phyloP scores from a whole-genome alignment of 2,888 invertebrate genomes.

The Iselma pallidipennis region DNA sequence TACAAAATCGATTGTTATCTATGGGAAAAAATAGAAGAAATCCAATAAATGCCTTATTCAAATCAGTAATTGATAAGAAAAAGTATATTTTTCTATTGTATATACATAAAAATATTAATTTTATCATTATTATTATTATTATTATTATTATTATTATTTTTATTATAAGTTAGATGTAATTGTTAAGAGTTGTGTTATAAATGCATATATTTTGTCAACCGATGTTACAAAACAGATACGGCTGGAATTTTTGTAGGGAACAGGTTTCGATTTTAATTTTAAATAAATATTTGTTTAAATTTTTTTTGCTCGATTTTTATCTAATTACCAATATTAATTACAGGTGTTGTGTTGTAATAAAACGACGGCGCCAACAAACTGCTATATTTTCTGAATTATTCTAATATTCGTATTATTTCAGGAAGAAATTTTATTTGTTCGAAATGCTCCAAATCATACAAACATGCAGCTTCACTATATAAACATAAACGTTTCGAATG shows the following conservation, averaged over 20 bases:
- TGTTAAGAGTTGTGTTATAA: background rate
- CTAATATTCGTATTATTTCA: slow-evolving; percentile 11
- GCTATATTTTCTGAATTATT: background rate
- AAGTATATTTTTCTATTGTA: background rate
- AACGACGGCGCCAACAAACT: too few species aligned
- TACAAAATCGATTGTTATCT: slow-evolving; percentile 12
- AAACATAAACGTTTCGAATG: slow-evolving; percentile 43
- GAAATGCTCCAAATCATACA: slow-evolving; percentile 34
- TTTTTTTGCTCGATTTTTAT: too few species aligned
- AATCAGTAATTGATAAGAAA: background rate
- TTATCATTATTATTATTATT: background rate
- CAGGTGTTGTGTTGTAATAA: too few species aligned
- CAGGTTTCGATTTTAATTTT: background rate
- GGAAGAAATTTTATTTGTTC: slow-evolving; percentile 26
- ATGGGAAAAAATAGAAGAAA: slow-evolving; percentile 15
- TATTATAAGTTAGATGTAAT: background rate
- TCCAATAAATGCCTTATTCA: slow-evolving; percentile 1
- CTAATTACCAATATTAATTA: background rate
- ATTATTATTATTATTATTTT: background rate
- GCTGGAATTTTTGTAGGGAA: background rate
- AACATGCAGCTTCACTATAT: slow-evolving; percentile 34
- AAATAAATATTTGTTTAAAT: background rate
- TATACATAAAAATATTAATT: background rate
- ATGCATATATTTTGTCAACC: background rate
- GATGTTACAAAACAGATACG: background rate